phyloP scores from a whole-genome alignment of 2,797 vertebrate species.

The Ceryle rudis region DNA sequence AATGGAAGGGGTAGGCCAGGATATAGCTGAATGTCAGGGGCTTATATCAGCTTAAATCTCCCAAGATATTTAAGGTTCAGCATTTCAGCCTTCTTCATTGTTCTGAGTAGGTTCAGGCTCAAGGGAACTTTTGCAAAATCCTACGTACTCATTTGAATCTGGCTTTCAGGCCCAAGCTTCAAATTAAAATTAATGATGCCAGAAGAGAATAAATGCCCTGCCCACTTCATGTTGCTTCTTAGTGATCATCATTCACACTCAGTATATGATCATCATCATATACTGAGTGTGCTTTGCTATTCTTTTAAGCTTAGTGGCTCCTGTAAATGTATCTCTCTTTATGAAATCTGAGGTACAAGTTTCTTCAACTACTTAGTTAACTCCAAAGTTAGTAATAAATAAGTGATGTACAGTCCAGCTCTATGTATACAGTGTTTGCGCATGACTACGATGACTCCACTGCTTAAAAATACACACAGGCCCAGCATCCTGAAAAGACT shows the following conservation, averaged over 20 bases:
- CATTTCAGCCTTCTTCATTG: not conserved
- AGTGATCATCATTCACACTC: not conserved
- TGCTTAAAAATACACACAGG: not conserved
- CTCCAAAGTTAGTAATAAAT: not conserved
- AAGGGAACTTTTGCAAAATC: not conserved
- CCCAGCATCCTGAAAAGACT: not conserved
- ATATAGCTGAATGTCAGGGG: not conserved
- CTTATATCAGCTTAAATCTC: not conserved
- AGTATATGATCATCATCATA: no score
- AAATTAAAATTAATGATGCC: conserved; percentile 33
- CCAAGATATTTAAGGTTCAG: not conserved
- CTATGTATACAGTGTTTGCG: not conserved
- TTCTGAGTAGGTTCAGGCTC: not conserved
- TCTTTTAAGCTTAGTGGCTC: not conserved
- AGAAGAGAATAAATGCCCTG: not conserved
- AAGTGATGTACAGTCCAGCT: not conserved
- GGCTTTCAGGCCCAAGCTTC: not conserved
- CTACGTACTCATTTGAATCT: not conserved
- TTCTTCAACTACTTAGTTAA: not conserved
- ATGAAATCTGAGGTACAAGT: not conserved
- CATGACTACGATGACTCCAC: not conserved
- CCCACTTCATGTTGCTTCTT: not conserved
- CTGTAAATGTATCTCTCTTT: not conserved
- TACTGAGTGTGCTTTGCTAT: not conserved
- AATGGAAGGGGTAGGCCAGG: not conserved